Evolutionary conservation across 2,113 vertebrate species (phyloP).

Genomic region (Ctenomys sociabilis): DNA sequence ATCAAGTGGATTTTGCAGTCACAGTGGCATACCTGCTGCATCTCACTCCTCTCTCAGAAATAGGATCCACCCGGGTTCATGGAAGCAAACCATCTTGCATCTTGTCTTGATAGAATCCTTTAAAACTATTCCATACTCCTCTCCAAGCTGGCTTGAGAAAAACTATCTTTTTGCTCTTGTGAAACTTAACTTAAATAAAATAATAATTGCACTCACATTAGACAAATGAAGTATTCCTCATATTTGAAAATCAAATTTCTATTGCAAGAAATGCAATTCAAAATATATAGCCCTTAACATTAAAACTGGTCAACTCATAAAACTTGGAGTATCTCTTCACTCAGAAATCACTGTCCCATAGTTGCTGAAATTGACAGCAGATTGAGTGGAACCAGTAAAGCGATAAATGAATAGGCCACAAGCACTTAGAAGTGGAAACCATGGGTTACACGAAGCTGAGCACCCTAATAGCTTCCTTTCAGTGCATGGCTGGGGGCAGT

Average conservation of each 20-base stretch:
- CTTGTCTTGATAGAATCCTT: not conserved
- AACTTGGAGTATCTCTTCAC: not conserved
- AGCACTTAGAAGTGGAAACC: slow-evolving; percentile 38
- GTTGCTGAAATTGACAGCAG: not conserved
- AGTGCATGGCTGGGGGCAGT: slow-evolving; percentile 20
- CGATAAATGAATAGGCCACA: slow-evolving; percentile 33
- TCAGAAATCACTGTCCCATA: not conserved
- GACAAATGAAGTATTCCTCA: not conserved
- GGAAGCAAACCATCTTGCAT: not conserved
- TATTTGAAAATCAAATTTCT: not conserved
- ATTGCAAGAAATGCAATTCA: not conserved
- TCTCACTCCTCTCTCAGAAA: not conserved
- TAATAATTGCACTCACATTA: not conserved
- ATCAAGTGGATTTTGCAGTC: not conserved
- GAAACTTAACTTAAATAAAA: slow-evolving; percentile 14
- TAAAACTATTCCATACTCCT: not conserved
- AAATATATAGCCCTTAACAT: not conserved
- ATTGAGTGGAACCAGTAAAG: slow-evolving; percentile 27
- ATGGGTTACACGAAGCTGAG: slow-evolving; percentile 56
- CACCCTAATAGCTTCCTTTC: slow-evolving; percentile 63
- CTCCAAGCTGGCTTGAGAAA: not conserved
- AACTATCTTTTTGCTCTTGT: not conserved
- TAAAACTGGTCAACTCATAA: slow-evolving; percentile 12
- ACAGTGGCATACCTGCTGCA: not conserved
- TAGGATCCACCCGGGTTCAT: not conserved